Evolutionary conservation across 2,113 vertebrate species (phyloP).

Genomic region (Monarcha castaneiventris): DNA sequence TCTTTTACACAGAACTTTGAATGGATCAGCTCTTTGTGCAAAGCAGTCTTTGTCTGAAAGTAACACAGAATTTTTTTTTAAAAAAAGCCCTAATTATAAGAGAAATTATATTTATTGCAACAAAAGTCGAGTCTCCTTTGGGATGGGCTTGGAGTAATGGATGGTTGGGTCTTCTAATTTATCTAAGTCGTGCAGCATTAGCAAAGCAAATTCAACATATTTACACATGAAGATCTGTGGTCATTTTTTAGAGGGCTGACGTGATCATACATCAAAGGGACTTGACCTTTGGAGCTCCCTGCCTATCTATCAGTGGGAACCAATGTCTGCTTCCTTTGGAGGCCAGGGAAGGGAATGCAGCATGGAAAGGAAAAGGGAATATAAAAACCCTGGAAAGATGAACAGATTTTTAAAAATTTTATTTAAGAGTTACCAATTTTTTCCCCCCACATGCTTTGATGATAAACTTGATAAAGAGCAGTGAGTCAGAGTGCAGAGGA

Average conservation of each 20-base stretch:
- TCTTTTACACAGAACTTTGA: not conserved
- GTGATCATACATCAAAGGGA: slow-evolving; percentile 34
- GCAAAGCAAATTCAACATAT: slow-evolving; percentile 58
- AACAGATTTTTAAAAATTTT: not conserved
- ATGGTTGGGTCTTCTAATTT: slow-evolving; percentile 41
- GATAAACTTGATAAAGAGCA: not conserved
- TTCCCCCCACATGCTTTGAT: not conserved
- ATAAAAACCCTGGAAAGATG: not conserved
- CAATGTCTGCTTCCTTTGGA: slow-evolving; percentile 9
- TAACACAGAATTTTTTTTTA: not conserved
- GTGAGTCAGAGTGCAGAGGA: not conserved
- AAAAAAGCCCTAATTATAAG: not conserved
- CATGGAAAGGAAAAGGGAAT: not conserved
- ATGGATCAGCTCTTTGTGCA: not conserved
- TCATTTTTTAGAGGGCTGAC: slow-evolving; percentile 37
- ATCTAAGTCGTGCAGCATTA: slow-evolving; percentile 39
- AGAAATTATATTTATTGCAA: not conserved
- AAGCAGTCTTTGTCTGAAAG: not conserved
- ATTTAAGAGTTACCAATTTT: not conserved
- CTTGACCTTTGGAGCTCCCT: not conserved
- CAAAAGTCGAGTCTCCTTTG: not conserved
- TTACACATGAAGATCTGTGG: slow-evolving; percentile 39
- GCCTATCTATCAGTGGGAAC: slow-evolving; percentile 8
- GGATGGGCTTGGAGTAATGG: slow-evolving; percentile 1
- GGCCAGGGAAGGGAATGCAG: not conserved